phyloP scores from a whole-genome alignment of 2,888 invertebrate genomes.

The Monopis laevigella region DNA sequence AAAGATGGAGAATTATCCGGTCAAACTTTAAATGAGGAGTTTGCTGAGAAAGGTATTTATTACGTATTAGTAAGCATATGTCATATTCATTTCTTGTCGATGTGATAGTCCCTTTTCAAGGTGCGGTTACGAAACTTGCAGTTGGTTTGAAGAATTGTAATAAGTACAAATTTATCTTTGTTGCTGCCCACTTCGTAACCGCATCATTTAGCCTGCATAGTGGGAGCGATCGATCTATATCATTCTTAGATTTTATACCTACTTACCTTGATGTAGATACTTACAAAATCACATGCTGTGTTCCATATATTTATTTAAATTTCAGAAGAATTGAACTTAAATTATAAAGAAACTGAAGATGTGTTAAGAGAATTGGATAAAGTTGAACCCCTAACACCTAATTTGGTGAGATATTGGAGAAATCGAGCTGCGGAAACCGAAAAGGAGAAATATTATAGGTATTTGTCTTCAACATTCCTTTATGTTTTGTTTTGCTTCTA shows the following conservation, averaged over 20 bases:
- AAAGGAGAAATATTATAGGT: slow-evolving; percentile 48
- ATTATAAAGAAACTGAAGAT: neutral
- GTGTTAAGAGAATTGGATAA: slow-evolving; percentile 28
- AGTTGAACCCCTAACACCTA: slow-evolving; percentile 30
- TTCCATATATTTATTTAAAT: neutral
- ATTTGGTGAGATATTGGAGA: slow-evolving; percentile 41
- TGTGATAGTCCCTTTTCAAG: neutral
- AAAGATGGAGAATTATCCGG: neutral
- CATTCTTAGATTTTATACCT: too few relatives aligned
- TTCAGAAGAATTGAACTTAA: too few relatives aligned
- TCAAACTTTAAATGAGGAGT: neutral
- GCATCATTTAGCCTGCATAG: too few relatives aligned
- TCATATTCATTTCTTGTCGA: neutral
- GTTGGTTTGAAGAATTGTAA: neutral
- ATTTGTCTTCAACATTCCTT: neutral
- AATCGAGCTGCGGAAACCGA: slow-evolving; percentile 42
- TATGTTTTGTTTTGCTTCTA: too few relatives aligned
- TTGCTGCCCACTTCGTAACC: too few relatives aligned
- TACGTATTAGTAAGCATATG: neutral
- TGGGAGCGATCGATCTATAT: too few relatives aligned
- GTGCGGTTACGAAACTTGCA: neutral
- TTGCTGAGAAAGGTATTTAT: slow-evolving; percentile 4
- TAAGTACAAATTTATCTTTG: neutral
- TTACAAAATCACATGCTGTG: too few relatives aligned
- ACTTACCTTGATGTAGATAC: too few relatives aligned